Evolutionary conservation across 2,888 invertebrate species (phyloP).

Genomic region (Nomada fabriciana): DNA sequence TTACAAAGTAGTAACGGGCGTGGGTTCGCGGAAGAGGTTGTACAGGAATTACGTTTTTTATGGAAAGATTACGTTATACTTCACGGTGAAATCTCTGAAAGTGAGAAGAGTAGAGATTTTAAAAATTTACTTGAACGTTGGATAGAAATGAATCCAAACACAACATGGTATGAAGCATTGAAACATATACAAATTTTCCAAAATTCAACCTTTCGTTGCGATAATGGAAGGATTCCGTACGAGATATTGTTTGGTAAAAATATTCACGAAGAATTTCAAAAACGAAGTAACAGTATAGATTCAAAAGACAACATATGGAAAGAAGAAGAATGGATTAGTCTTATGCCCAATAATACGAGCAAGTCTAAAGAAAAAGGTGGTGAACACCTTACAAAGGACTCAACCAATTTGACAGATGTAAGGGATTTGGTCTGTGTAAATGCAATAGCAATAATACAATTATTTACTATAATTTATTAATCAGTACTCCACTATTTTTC

Average conservation of each 20-base stretch:
- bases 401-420: not conserved
- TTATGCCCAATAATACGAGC: conserved; percentile 3
- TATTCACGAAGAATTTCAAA: conserved; percentile 64
- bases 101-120: conserved; percentile 68
- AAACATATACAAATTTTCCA: conserved; percentile 74
- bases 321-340: conserved; percentile 66
- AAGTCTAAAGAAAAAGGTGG: conserved; percentile 7
- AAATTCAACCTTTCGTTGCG: conserved; percentile 69
- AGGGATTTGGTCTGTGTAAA: conserved; percentile 43
- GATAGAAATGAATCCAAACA: conserved; percentile 71
- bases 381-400: conserved; percentile 8
- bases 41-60: conserved; percentile 68
- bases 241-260: conserved; percentile 72
- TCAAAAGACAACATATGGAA: conserved; percentile 48
- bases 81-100: conserved; percentile 66
- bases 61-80: conserved; percentile 73
- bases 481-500: conserved; percentile 31
- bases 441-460: conserved; percentile 30
- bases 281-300: conserved; percentile 38
- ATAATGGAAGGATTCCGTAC: conserved; percentile 71
- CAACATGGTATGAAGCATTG: conserved; percentile 73
- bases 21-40: conserved; percentile 73
- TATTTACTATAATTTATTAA: conserved; percentile 20
- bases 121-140: conserved; percentile 68
- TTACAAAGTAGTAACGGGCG: conserved; percentile 76